Conservation (phyloP, 2,797 vertebrate genomes). For the Microcaecilia unicolor region DNA sequence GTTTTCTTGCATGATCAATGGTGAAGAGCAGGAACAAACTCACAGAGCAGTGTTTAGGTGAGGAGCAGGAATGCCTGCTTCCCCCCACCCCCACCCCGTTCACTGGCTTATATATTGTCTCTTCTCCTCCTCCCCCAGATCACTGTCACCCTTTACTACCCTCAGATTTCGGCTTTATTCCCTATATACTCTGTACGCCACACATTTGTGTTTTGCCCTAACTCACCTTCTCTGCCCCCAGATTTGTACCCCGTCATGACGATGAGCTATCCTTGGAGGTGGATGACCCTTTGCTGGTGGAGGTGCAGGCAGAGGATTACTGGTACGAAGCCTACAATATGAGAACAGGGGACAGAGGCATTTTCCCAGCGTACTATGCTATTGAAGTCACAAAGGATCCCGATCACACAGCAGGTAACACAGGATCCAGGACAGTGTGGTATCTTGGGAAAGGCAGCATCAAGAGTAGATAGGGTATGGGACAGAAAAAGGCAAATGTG, state of each 20-base stretch:
- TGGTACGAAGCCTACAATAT: conserved; percentile 98
- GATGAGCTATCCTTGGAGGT: conserved; percentile 93
- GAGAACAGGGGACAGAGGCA: conserved; percentile 77
- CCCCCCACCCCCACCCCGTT: not conserved
- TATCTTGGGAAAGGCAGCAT: no score
- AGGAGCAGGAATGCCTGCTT: conserved; percentile 1
- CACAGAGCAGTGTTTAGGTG: conserved; percentile 91
- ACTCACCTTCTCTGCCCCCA: conserved; percentile 21
- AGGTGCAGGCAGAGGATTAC: conserved; percentile 88
- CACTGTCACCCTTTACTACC: no score
- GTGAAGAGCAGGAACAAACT: conserved; percentile 86
- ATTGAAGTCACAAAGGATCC: conserved; percentile 81
- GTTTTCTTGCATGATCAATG: conserved; percentile 85
- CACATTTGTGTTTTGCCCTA: no score
- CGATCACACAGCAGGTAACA: conserved; percentile 70
- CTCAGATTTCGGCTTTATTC: no score
- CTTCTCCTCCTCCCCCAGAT: no score
- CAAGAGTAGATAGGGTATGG: no score
- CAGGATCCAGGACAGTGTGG: accelerated
- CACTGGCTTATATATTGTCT: no score
- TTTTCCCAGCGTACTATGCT: conserved; percentile 92
- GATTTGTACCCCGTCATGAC: conserved; percentile 88
- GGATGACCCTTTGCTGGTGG: conserved; percentile 87
- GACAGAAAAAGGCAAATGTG: no score
- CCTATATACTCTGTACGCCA: not conserved